Evolutionary conservation across 2,888 invertebrate species (phyloP), one percentile per base, ranked within the genome.

Genomic region (Dicyrtoma fusca): DNA sequence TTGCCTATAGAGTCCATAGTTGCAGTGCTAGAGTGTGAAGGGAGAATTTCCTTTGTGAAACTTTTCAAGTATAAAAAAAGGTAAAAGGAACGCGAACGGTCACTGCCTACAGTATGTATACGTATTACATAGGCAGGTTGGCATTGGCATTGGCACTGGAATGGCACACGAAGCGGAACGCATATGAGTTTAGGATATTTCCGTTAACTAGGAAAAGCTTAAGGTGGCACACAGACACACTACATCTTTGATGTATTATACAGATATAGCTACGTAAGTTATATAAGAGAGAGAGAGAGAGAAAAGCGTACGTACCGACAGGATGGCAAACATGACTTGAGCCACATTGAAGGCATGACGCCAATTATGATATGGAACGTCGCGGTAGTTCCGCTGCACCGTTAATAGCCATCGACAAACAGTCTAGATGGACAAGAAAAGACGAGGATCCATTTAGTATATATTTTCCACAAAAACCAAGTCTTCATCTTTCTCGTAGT

Each of bases 331-430:
- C 86, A 86, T 86, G 72, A 85, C 83, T 81, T 86, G 86, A 51
- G 85, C 85, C 14, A 86, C 86, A 79, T 86, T 86, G 80, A 86
- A 86, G 47, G 86, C 86, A 79, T 86, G 86, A 65, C 86, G 81
- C 87, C 87, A 87, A 82, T 87, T 87, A 81, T 87, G 87, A 77
- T 87, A 87, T 6, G 87, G 86, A 21, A 87, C 85, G 75, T 85
- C 84, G 34, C 87, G 81, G 82, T 87, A 87, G 81, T 87, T 87
- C 77, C 86, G 85, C 78, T 85, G 84, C 6, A 87, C 85, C 4
- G 86, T 86, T 74, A 86, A 82, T 71, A 87, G 79, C 83, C 85
- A 87, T 42, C 85, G 82, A 77, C 84, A 84, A 71, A 86, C 76
- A 1, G 84, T 85, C 86, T 86, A 82, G 6, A 82, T 81, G 25